Percentiles rank a stretch among this genome's conserved stretches.
Evolutionary conservation across 2,113 vertebrate species (phyloP).

Genomic region (Panurus biarmicus): DNA sequence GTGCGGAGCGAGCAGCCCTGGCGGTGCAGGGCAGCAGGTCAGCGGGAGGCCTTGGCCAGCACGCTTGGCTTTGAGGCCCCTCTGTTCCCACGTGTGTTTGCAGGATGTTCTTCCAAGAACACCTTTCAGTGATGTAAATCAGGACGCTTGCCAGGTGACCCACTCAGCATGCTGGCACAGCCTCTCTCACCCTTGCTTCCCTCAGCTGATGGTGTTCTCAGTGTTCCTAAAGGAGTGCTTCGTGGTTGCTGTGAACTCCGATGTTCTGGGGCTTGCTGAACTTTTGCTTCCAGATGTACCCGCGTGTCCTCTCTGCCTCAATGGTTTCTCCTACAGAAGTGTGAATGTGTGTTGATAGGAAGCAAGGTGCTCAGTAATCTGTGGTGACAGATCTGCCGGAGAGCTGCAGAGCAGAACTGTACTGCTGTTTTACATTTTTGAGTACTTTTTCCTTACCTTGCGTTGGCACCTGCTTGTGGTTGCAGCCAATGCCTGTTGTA

Average conservation of each 20-base stretch:
- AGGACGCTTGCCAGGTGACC: not conserved
- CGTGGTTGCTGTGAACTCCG: not conserved
- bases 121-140: not conserved
- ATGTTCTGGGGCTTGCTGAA: not conserved
- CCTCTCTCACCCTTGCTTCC: not conserved
- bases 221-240: rapidly evolving
- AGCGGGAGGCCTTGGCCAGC: not conserved
- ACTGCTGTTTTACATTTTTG: not conserved
- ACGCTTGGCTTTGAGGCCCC: not conserved
- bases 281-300: not conserved
- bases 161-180: not conserved
- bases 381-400: not conserved
- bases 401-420: not conserved
- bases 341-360: not conserved
- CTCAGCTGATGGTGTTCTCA: not conserved
- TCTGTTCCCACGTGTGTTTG: not conserved
- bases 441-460: not conserved
- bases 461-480: not conserved
- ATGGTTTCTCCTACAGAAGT: not conserved
- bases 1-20: not conserved
- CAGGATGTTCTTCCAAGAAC: not conserved
- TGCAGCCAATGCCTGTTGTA: not conserved
- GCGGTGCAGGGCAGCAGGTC: not conserved
- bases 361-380: not conserved
- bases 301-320: not conserved